Evolutionary conservation across 2,113 vertebrate species (phyloP), one percentile per base, ranked within the genome.

Genomic region (Lophius piscatorius): DNA sequence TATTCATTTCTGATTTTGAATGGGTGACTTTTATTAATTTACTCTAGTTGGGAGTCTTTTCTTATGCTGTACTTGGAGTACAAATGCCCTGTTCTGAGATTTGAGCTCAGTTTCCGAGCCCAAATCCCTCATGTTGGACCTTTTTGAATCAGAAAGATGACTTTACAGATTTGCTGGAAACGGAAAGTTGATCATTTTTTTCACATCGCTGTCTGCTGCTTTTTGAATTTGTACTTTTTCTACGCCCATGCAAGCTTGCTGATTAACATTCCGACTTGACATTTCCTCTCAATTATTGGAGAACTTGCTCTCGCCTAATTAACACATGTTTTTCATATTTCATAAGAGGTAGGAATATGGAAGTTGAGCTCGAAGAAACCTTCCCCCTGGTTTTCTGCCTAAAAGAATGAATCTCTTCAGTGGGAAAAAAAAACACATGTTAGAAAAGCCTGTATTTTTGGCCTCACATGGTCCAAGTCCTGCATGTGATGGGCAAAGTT

Each of bases 401-500:
- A 10, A 62, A 62, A 11, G 55, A 55, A 28, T 28, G 20, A 65
- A 36, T 45, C 14, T 26, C 45, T n/a, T 21, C 2, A 33, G 13
- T 22, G 26, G 5, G 45, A 23, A 62, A 61, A 10, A 38, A 67
- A 69, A 31, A 18, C 17, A 50, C 6, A 17, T 49, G 55, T 60
- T 70, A 57, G 45, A 81, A 21, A 4, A 69, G 52, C 63, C 24
- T 52, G 17, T 62, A 52, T 82, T 75, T 60, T 31, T 31, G 12
- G 21, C 63, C 54, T 56, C 20, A 28, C n/a, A n/a, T 28, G 45
- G 72, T 61, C 68, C 52, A 70, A 70, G 59, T 54, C 44, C 63
- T 44, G 45, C 46, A 45, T 64, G 47, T 35, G 23, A 70, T 10
- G 72, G 49, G 55, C 73, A 63, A 41, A 71, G 38, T 72, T 81